phyloP scores from a whole-genome alignment of 2,797 vertebrate genomes.

The Falco rusticolus region DNA sequence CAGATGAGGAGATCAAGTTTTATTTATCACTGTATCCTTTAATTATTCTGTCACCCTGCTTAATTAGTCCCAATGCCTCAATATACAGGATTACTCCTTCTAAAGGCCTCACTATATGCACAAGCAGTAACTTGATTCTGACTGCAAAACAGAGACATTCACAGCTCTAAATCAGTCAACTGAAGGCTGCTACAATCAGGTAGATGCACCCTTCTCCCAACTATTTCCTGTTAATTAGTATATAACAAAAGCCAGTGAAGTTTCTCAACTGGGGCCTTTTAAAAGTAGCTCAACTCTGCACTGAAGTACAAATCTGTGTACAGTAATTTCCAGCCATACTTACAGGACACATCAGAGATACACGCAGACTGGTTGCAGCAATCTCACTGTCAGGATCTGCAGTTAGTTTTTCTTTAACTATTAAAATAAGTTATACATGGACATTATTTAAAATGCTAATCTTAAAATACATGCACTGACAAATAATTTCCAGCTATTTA shows the following conservation, averaged over 20 bases:
- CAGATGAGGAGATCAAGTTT: not conserved
- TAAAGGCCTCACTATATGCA: not conserved
- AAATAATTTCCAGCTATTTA: not conserved
- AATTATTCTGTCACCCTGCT: not conserved
- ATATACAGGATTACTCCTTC: not conserved
- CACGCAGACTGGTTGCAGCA: constrained; percentile 94
- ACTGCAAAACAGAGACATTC: not conserved
- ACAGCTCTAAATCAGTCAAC: not conserved
- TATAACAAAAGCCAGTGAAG: not conserved
- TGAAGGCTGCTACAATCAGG: not conserved
- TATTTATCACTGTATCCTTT: not conserved
- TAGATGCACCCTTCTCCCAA: not conserved
- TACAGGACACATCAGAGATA: constrained; percentile 97
- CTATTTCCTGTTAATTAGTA: not conserved
- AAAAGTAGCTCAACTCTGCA: not conserved
- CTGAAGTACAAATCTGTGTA: not conserved
- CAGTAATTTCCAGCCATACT: constrained; percentile 62
- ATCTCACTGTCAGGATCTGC: constrained; percentile 97
- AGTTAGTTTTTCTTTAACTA: constrained; percentile 98
- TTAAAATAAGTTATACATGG: constrained; percentile 4
- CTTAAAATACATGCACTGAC: no score
- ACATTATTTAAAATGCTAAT: not conserved
- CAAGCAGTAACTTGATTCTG: not conserved
- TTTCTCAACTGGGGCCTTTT: not conserved
- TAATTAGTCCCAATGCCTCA: not conserved